Evolutionary conservation across 1,140 invertebrate genomes (phyloP), one percentile per base, ranked within the genome.

Genomic region (Tachypleus tridentatus): DNA sequence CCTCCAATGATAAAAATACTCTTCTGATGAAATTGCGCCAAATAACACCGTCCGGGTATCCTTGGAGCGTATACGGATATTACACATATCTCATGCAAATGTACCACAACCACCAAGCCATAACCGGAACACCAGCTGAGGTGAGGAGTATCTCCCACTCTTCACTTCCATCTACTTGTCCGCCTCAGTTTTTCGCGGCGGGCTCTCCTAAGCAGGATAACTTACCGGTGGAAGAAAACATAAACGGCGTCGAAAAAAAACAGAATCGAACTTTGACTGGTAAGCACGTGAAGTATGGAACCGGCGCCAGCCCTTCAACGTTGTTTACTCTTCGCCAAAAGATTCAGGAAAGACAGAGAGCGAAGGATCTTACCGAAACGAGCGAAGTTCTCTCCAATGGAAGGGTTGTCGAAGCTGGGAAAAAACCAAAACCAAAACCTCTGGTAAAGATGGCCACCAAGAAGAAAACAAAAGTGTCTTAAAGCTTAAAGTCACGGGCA

Each of bases 231-330:
- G 29, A 29, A 29, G 53, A n/a, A 8, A 71, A 54, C 53, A 3
- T 7, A n/a, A 54, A 54, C n/a, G 53, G 53, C 53, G 53, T 54
- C 53, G 7, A 73, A 51, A 76, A 82, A 66, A 71, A 77, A 52
- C 75, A 76, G 3, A 73, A 74, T n/a, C 60, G 79, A 6, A 77
- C 78, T 6, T 73, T 78, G 11, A 78, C 76, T 4, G 80, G 80
- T 3, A 76, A 78, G 64, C 79, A 81, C 67, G 80, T 81, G 3
- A 69, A 76, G 10, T 75, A 78, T 29, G 80, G 80, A 11, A 81
- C 80, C 4, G 80, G 80, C 48, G 80, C 80, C 48, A 78, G 76
- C 29, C 74, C 78, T 3, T 70, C 75, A 5, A 80, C 78, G 1
- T 73, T 81, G 11, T 67, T 76, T 5, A 77, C 76, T n/a, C 72